Conservation (phyloP, 2,113 vertebrate genomes). For the Equus quagga region DNA sequence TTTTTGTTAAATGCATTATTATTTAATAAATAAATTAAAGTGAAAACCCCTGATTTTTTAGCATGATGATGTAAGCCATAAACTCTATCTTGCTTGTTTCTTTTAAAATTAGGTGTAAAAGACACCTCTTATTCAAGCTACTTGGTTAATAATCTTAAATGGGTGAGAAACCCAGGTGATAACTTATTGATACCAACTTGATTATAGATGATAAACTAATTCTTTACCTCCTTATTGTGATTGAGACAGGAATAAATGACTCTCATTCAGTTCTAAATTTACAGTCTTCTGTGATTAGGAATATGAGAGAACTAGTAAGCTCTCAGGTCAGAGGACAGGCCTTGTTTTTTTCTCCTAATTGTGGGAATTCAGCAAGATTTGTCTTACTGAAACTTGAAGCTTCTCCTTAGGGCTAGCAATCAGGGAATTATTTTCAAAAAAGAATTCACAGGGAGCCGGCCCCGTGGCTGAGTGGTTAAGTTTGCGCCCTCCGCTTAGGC, state of each 20-base stretch:
- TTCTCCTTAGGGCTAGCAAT: neutral
- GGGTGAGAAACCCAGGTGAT: neutral
- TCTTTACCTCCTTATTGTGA: constrained; percentile 19
- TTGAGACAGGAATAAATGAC: neutral
- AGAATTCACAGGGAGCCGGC: neutral
- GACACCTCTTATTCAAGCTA: neutral
- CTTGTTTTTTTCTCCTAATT: neutral
- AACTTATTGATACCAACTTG: neutral
- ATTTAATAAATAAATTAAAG: neutral
- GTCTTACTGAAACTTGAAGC: neutral
- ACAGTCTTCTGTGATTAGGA: neutral
- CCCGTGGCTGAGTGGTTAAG: too few relatives aligned
- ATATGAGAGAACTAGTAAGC: neutral
- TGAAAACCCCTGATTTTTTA: constrained; percentile 16
- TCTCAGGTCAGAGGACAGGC: neutral
- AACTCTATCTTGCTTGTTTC: constrained; percentile 11
- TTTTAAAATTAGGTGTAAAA: constrained; percentile 48
- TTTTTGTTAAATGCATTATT: constrained; percentile 18
- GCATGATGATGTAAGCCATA: neutral
- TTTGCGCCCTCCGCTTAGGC: too few relatives aligned
- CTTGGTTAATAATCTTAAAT: constrained; percentile 28
- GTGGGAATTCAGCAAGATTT: constrained; percentile 27
- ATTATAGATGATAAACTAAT: neutral
- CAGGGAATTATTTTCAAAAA: constrained; percentile 34
- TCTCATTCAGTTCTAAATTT: neutral